phyloP scores from a whole-genome alignment of 2,113 vertebrate genomes.

The Nanger granti region DNA sequence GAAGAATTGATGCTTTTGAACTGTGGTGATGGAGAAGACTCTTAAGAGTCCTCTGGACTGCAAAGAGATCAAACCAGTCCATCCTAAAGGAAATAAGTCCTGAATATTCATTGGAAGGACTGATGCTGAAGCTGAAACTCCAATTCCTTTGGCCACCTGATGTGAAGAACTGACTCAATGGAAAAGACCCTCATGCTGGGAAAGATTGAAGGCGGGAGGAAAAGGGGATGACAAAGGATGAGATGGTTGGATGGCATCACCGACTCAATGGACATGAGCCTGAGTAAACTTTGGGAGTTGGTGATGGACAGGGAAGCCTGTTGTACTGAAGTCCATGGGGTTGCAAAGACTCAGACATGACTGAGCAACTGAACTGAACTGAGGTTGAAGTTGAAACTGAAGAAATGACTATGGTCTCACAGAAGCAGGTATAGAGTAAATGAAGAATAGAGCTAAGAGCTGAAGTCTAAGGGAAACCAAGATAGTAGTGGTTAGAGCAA shows the following conservation, averaged over 20 bases:
- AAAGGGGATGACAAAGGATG: neutral
- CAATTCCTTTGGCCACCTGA: neutral
- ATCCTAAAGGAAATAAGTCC: neutral
- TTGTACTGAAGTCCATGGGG: neutral
- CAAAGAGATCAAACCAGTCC: neutral
- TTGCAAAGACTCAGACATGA: neutral
- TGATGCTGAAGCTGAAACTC: neutral
- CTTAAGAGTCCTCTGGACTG: neutral
- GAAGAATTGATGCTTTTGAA: neutral
- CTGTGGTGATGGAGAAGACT: neutral
- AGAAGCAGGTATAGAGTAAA: neutral
- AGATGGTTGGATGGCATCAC: neutral
- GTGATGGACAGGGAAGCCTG: neutral
- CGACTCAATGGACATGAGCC: accelerated
- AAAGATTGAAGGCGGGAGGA: neutral
- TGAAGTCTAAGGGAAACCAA: neutral
- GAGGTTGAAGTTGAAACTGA: neutral
- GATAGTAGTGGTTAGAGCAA: neutral
- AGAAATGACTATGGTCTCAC: neutral
- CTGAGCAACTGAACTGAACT: neutral
- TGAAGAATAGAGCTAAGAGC: neutral
- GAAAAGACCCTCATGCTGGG: neutral
- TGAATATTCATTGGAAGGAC: neutral
- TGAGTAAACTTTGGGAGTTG: neutral
- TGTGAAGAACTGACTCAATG: neutral